Evolutionary conservation across 2,888 invertebrate species (phyloP), one percentile per base, ranked within the genome.

Genomic region (Acanthosepion esculentum): DNA sequence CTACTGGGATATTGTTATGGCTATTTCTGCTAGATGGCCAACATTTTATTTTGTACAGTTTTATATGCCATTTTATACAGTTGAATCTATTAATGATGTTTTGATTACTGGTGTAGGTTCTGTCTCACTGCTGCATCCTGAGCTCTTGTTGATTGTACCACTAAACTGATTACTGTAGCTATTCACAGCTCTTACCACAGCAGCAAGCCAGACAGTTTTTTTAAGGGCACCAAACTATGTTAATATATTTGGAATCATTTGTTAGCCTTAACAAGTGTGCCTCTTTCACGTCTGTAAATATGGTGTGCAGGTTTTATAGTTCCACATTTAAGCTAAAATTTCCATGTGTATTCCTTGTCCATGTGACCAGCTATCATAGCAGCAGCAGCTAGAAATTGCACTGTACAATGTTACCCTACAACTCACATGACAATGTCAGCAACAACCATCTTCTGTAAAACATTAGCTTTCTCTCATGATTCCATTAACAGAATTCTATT

Each of bases 51-150:
- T 78, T 78, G 78, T 78, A 78, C 78, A 78, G n/a, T 78, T 78
- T 78, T 78, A 78, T 78, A 78, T 78, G 78, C n/a, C n/a, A n/a
- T 78, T 78, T 78, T 78, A 78, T 78, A 78, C 78, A 78, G 78
- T 78, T 78, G 78, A 33, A 78, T 78, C 78, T n/a, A 33, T 78
- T 78, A n/a, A 78, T 78, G 78, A 78, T 78, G 78, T 78, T 33
- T 78, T 33, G 4, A 18, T 78, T 78, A 78, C 10, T n/a, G 78
- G 78, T 78, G 78, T 78, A 78, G 78, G n/a, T 12, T 33, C 78
- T 78, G 78, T 78, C 78, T n/a, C 12, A 33, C 78, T 78, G 78
- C n/a, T 23, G n/a, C 78, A 78, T 78, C 12, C 10, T 29, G 29
- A 64, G 64, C 29, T 29, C n/a, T 78, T 10, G n/a, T 33, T 78